phyloP scores from a whole-genome alignment of 2,888 invertebrate genomes.

The Torymus auratus region DNA sequence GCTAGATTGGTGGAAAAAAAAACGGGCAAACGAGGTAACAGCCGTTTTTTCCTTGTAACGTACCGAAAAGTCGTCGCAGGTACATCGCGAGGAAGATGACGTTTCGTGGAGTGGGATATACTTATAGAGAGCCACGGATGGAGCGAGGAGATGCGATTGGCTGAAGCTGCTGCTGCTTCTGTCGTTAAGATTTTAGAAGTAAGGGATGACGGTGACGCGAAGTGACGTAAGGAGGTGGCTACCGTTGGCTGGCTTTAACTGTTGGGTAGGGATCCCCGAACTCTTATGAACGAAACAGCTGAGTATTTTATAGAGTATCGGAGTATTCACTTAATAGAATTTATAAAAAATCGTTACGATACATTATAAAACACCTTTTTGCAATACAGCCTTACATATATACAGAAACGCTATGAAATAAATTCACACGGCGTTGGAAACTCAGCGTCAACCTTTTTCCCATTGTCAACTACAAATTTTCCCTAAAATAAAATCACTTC shows the following conservation, averaged over 20 bases:
- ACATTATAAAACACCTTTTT: too few relatives aligned
- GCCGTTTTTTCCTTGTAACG: constrained; percentile 36
- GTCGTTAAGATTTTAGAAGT: constrained; percentile 8
- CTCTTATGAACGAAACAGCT: too few relatives aligned
- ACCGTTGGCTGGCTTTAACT: background rate
- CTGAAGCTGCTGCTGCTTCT: constrained; percentile 3
- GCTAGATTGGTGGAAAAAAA: constrained; percentile 21
- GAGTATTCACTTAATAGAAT: too few relatives aligned
- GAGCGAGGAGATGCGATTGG: constrained; percentile 3
- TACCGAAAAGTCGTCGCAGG: constrained; percentile 31
- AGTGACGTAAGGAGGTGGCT: background rate
- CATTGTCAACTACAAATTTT: too few relatives aligned
- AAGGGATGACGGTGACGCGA: constrained; percentile 16
- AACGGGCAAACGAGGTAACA: constrained; percentile 50
- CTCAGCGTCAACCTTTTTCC: too few relatives aligned
- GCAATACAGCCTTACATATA: too few relatives aligned
- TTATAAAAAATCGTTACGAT: too few relatives aligned
- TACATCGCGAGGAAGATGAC: constrained; percentile 9
- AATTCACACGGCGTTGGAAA: too few relatives aligned
- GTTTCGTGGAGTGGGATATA: background rate
- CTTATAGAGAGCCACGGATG: background rate
- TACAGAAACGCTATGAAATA: too few relatives aligned
- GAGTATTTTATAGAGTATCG: too few relatives aligned
- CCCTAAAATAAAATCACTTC: too few relatives aligned
- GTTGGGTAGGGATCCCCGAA: background rate